Evolutionary conservation across 2,888 invertebrate genomes (phyloP), one percentile per base, ranked within the genome.

Genomic region (Ormyrus thymus): DNA sequence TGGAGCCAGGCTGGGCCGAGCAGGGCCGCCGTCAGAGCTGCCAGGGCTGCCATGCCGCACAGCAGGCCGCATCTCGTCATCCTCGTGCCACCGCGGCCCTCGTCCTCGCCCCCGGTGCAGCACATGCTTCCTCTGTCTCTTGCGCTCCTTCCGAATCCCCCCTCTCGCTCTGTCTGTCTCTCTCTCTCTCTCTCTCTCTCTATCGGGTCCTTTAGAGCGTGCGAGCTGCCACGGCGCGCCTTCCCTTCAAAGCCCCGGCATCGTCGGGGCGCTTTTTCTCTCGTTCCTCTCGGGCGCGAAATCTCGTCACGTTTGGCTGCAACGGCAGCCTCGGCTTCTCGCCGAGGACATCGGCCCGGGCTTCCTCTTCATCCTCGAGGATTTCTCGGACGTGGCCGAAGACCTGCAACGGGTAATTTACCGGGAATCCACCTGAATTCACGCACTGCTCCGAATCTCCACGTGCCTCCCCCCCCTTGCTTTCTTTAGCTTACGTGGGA

Each of bases 1-100:
- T 89, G 89, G 58, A 90, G 86, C 89, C 90, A 90, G 29, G 89
- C 89, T 10, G 90, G 89, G n/a, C 89, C 89, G 59, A 89, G 81
- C 55, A 89, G 85, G 0, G 89, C 89, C 10, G 88, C 87, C 74
- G 88, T 85, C 15, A 90, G 86, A 15, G 90, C 90, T 0, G 87
- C 89, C 11, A 90, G 85, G 1, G 90, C 90, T 29, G 90, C 89
- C 77, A 90, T 84, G 65, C 90, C 89, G 74, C 89, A 89, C 65
- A 90, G 83, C 56, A 90, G 85, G 61, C 89, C 89, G 79, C 89
- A 89, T 78, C 89, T 85, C 73, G 89, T 89, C 87, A 89, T 85
- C 68, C 86, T 85, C 64, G 87, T 84, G 53, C 89, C 89, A 13
- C 76, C 77, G 13, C 72, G 80, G 46, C 80, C 76, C 69, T 86